Evolutionary conservation across 1,140 invertebrate species (phyloP).

Genomic region (Sitobion miscanthi): DNA sequence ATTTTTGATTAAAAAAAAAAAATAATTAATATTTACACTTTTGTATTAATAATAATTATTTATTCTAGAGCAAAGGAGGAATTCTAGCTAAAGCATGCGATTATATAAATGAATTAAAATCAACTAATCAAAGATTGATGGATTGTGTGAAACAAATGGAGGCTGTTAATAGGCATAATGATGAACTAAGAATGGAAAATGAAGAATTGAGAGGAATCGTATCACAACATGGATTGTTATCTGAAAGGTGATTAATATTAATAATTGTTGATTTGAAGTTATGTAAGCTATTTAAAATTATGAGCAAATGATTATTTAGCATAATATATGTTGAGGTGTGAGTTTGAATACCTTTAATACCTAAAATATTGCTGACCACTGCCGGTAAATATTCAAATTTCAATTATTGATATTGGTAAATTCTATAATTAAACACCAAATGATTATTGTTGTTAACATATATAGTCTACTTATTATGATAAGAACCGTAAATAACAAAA

Average conservation of each 20-base stretch:
- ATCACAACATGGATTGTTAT: conserved; percentile 58
- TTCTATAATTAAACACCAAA: neutral
- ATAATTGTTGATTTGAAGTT: neutral
- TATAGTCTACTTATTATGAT: no score
- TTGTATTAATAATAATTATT: neutral
- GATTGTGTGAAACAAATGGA: conserved; percentile 60
- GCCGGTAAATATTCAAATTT: neutral
- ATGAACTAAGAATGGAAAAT: conserved; percentile 60
- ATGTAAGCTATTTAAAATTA: neutral
- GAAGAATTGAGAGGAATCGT: conserved; percentile 58
- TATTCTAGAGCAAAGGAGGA: conserved; percentile 87
- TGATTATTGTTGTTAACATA: neutral
- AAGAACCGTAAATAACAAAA: no score
- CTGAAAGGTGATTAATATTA: conserved; percentile 30
- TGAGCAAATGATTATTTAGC: neutral
- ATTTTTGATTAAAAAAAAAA: neutral
- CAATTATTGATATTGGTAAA: neutral
- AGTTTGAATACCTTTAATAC: neutral
- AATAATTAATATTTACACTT: no score
- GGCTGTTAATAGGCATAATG: conserved; percentile 58
- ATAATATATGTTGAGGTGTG: neutral
- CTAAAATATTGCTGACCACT: neutral
- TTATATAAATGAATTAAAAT: conserved; percentile 86
- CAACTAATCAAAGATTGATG: conserved; percentile 71
- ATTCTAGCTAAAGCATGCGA: conserved; percentile 96